Conservation (phyloP, 2,888 invertebrate species). For the Poecilus cupreus region DNA sequence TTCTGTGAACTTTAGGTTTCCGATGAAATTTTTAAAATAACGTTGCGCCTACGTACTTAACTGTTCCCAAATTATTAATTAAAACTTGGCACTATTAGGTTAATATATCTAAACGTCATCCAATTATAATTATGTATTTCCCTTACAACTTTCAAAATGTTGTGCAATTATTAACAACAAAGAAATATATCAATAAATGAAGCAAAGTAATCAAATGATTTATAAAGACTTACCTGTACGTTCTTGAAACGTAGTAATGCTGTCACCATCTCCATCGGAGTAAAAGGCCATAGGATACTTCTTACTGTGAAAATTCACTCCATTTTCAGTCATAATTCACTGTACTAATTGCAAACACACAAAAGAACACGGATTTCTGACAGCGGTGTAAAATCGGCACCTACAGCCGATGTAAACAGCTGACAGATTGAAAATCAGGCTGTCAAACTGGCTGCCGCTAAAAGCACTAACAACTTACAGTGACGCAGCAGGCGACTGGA, state of each 20-base stretch:
- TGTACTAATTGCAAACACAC: neutral
- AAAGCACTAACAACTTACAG: conserved; percentile 31
- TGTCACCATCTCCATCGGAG: conserved; percentile 65
- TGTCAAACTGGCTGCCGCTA: conserved; percentile 27
- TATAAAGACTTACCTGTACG: conserved; percentile 42
- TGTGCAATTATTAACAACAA: conserved; percentile 5
- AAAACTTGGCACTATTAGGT: neutral
- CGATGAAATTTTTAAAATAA: conserved; percentile 14
- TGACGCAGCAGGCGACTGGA: conserved; percentile 52
- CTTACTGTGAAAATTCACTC: conserved; percentile 30
- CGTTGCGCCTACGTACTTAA: conserved; percentile 16
- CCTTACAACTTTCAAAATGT: neutral
- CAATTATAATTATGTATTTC: neutral
- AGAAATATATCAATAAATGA: conserved; percentile 1
- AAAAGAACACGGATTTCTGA: neutral
- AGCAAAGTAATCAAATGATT: conserved; percentile 27
- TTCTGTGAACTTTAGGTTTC: conserved; percentile 47
- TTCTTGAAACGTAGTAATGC: conserved; percentile 43
- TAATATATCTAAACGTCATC: too few relatives aligned
- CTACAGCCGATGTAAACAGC: conserved; percentile 40
- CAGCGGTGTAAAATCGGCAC: neutral
- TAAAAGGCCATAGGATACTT: conserved; percentile 66
- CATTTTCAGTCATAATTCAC: conserved; percentile 52
- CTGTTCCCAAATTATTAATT: neutral
- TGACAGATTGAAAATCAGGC: conserved; percentile 38